phyloP scores from a whole-genome alignment of 2,113 vertebrate genomes.

The Columba janthina region DNA sequence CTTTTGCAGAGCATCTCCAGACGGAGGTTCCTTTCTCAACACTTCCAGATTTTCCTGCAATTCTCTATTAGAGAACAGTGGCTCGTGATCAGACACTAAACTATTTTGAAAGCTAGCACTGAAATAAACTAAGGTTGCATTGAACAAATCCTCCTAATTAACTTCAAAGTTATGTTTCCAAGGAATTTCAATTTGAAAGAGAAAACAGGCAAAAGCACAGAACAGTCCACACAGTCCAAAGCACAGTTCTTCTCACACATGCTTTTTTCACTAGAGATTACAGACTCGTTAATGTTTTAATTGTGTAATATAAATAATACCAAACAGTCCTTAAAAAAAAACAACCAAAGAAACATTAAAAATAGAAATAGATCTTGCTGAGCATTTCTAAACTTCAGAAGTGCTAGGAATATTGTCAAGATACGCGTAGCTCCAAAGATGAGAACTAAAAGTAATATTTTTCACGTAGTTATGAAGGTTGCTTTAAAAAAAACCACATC shows the following conservation, averaged over 20 bases:
- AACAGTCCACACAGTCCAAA: background rate
- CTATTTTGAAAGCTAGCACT: background rate
- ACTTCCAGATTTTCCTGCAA: background rate
- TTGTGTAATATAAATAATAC: background rate
- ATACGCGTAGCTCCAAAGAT: fast-evolving
- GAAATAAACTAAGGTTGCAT: background rate
- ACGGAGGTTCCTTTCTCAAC: background rate
- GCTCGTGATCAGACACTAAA: background rate
- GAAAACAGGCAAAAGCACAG: background rate
- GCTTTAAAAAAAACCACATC: background rate
- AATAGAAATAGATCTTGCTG: background rate
- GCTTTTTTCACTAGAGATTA: background rate
- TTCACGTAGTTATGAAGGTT: background rate
- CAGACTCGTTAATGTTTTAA: background rate
- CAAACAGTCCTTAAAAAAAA: background rate
- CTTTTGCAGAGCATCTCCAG: too few species aligned
- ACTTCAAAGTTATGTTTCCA: background rate
- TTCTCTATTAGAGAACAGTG: background rate
- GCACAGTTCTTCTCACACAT: background rate
- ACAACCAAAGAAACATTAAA: background rate
- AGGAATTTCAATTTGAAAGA: background rate
- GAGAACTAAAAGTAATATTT: background rate
- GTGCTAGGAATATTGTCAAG: background rate
- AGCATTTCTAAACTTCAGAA: background rate
- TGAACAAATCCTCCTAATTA: background rate